Evolutionary conservation across 2,888 invertebrate species (phyloP), one percentile per base, ranked within the genome.

Genomic region (Phyllotreta cruciferae): DNA sequence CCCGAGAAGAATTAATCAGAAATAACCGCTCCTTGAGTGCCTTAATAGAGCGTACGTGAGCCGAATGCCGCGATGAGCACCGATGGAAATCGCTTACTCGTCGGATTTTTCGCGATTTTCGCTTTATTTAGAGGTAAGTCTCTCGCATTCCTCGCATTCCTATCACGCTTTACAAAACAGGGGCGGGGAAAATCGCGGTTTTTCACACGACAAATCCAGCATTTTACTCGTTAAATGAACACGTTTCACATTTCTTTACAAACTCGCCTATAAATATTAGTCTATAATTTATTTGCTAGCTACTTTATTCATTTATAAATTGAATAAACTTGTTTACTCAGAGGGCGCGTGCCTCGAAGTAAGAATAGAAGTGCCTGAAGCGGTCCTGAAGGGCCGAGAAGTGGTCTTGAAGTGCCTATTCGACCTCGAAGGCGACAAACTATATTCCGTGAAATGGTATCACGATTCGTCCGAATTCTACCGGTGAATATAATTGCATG

Each of bases 371-470:
- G 85, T 90, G 4, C 90, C 90, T 8, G 83, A 86, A 56, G 88
- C 90, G 0, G 88, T 87, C 14, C 83, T 85, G 66, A 83, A 86
- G 41, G 89, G 88, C 6, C 84, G 87, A 52, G 84, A 84, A 71
- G 88, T 87, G 8, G 82, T 84, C 65, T 83, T 91, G 71, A 83
- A 84, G 73, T 89, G 89, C 74, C 81, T 83, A 63, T 89, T 86
- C 78, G 87, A 89, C 76, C 79, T 89, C 69, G 89, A 89, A 72
- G 84, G 86, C 13, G 89, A 89, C 70, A 84, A 84, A 44, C 79
- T 90, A 44, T 90, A 89, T 79, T 84, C 87, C 42, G 87, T 89
- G 67, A 89, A 89, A 79, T 90, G 90, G 89, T 89, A 89, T 78
- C 83, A 86, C 50, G 86, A 86, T 1, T 84, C 84, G 66, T 78